phyloP scores from a whole-genome alignment of 2,797 vertebrate genomes.

The Carcharodon carcharias region DNA sequence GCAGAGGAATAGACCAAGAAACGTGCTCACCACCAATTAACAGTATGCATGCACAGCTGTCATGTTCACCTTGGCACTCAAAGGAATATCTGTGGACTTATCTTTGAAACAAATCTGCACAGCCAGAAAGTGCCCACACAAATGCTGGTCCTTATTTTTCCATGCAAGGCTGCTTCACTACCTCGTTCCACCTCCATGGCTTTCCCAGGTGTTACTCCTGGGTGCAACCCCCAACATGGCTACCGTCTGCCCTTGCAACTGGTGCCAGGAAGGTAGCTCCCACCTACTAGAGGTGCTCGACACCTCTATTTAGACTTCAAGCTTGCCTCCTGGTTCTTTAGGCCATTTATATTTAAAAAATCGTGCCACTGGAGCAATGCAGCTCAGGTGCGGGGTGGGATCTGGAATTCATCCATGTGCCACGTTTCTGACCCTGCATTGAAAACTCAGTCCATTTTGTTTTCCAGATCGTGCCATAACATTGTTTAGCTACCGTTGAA shows the following conservation, averaged over 20 bases:
- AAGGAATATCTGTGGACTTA: not conserved
- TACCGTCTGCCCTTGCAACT: not conserved
- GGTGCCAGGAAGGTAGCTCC: not conserved
- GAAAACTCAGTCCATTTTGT: not conserved
- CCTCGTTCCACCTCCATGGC: not conserved
- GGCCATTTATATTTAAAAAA: not conserved
- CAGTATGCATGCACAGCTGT: too few relatives aligned
- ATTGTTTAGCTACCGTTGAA: not conserved
- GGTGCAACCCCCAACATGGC: not conserved
- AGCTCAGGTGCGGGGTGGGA: not conserved
- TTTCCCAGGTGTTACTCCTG: not conserved
- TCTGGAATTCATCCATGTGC: not conserved
- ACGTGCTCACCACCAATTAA: not conserved
- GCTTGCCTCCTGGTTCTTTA: not conserved
- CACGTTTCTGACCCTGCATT: not conserved
- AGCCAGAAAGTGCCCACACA: not conserved
- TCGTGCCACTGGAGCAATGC: not conserved
- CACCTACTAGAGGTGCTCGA: not conserved
- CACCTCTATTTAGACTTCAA: not conserved
- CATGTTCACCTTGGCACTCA: too few relatives aligned
- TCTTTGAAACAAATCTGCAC: not conserved
- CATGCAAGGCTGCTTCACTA: not conserved
- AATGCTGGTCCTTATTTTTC: not conserved
- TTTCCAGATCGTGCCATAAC: not conserved
- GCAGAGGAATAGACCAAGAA: not conserved